A percentile compares a stretch with the other conserved stretches of the same genome.
Evolutionary conservation across 2,113 vertebrate species (phyloP).

Genomic region (Vidua macroura): DNA sequence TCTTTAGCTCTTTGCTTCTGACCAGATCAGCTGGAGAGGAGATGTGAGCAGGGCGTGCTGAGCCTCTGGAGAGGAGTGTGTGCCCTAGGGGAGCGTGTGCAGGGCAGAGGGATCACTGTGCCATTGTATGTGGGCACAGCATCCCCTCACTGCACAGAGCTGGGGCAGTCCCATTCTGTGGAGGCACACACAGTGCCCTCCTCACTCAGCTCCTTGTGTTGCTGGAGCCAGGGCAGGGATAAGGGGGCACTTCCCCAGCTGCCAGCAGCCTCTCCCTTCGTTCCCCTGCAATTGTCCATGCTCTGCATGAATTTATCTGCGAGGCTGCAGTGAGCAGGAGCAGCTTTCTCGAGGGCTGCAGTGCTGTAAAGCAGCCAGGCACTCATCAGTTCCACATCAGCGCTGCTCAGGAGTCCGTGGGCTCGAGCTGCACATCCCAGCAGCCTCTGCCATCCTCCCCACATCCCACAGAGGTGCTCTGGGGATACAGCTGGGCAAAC

Average conservation of each 20-base stretch:
- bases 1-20: neutral
- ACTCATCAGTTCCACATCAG: conserved; percentile 15
- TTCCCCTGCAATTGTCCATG: conserved; percentile 23
- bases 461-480: neutral
- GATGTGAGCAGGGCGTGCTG: neutral
- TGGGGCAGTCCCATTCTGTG: neutral
- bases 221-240: neutral
- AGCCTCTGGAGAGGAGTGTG: neutral
- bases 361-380: conserved; percentile 32
- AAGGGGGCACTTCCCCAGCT: neutral
- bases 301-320: conserved; percentile 38
- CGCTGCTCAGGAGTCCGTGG: neutral
- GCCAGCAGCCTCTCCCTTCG: neutral
- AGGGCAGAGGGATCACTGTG: neutral
- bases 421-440: neutral
- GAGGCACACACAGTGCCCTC: neutral
- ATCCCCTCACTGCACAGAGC: neutral
- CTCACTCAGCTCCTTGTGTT: neutral
- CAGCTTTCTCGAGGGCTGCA: conserved; percentile 35
- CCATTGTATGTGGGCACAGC: neutral
- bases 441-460: neutral
- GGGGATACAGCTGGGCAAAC: neutral
- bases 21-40: neutral
- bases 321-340: conserved; percentile 23
- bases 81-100: neutral